Conservation (phyloP, 2,113 vertebrate genomes). For the Cisticola juncidis region DNA sequence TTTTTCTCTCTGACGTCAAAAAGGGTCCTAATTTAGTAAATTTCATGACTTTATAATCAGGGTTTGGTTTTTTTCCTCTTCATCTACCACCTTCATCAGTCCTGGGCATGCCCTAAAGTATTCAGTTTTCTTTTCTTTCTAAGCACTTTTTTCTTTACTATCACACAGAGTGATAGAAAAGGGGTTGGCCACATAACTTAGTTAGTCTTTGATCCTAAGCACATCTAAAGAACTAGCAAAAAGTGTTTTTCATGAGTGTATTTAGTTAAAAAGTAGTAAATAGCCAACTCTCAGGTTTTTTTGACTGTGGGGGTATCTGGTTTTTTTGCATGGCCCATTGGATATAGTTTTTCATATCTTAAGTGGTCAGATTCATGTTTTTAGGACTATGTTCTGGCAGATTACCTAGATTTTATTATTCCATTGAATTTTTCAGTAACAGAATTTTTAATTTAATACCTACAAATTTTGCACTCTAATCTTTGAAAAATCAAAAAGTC, state of each 20-base stretch:
- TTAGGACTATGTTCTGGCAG: not conserved
- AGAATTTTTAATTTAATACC: not conserved
- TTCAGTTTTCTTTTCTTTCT: not conserved
- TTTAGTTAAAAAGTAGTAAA: not conserved
- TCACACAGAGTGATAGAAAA: not conserved
- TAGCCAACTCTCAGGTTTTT: not conserved
- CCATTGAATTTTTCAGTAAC: not conserved
- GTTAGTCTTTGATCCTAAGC: not conserved
- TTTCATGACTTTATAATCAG: not conserved
- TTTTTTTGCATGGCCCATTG: not conserved
- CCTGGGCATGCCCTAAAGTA: accelerated
- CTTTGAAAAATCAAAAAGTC: not conserved
- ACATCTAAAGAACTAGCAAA: not conserved
- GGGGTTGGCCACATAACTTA: not conserved
- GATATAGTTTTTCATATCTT: not conserved
- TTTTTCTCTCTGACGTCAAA: not conserved
- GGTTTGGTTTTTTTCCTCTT: not conserved
- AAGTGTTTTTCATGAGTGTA: not conserved
- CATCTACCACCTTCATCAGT: not conserved
- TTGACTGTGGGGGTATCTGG: accelerated
- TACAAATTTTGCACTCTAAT: not conserved
- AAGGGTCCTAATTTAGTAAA: not conserved
- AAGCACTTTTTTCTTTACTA: not conserved
- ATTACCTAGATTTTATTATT: not conserved
- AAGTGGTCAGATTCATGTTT: not conserved